phyloP scores from a whole-genome alignment of 2,888 invertebrate genomes.

The Entomobrya multifasciata region DNA sequence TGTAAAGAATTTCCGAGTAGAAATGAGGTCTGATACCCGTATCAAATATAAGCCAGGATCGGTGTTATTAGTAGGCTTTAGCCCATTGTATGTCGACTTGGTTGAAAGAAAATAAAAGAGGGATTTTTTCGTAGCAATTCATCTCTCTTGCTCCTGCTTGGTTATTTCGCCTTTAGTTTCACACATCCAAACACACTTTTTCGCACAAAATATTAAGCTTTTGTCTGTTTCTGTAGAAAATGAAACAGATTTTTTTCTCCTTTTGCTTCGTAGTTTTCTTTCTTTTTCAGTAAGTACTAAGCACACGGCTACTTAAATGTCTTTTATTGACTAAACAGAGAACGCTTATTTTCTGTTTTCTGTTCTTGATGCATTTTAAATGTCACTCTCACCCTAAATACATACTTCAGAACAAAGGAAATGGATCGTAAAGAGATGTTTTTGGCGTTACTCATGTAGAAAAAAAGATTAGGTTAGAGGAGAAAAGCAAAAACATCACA shows the following conservation, averaged over 20 bases:
- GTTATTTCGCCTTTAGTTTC: no score
- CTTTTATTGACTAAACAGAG: neutral
- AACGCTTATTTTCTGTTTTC: conserved; percentile 19
- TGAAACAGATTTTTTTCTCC: neutral
- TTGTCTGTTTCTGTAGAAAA: no score
- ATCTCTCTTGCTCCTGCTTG: no score
- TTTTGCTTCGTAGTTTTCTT: neutral
- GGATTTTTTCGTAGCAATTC: no score
- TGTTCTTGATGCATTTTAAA: conserved; percentile 54
- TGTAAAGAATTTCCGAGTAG: conserved; percentile 69
- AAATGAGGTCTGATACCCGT: conserved; percentile 70
- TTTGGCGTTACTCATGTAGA: conserved; percentile 50
- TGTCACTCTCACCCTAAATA: conserved; percentile 37
- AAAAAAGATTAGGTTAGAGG: conserved; percentile 42
- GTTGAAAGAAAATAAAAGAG: no score
- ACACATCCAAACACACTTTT: no score
- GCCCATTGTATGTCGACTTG: conserved; percentile 74
- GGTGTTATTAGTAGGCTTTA: conserved; percentile 65
- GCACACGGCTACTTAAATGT: neutral
- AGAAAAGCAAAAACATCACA: neutral
- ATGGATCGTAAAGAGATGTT: conserved; percentile 59
- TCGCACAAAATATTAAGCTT: no score
- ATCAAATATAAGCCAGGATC: conserved; percentile 71
- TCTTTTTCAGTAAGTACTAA: no score
- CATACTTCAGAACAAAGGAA: conserved; percentile 55